Evolutionary conservation across 2,797 vertebrate genomes (phyloP).

Genomic region (Anguilla obscura): DNA sequence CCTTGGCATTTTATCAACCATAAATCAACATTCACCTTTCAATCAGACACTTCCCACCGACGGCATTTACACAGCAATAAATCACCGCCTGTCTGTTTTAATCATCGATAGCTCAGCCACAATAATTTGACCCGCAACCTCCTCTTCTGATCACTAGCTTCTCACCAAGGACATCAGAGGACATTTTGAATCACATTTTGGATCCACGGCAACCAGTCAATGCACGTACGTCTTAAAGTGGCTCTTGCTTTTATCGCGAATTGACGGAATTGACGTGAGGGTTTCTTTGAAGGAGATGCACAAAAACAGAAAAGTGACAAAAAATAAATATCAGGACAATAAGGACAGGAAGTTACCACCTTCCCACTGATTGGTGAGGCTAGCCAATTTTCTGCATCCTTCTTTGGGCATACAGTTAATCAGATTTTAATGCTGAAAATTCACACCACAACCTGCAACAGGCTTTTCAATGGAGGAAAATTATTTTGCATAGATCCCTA

Average conservation of each 20-base stretch:
- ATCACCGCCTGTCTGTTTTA: constrained; percentile 38
- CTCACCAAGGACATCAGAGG: constrained; percentile 45
- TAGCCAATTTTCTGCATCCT: background rate
- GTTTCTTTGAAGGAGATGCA: background rate
- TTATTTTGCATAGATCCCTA: constrained; percentile 57
- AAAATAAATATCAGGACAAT: background rate
- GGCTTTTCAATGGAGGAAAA: constrained; percentile 57
- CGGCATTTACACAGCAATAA: constrained; percentile 49
- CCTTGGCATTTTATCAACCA: constrained; percentile 27
- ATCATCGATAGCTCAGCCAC: constrained; percentile 11
- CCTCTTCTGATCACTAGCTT: constrained; percentile 44
- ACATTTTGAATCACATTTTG: constrained; percentile 41
- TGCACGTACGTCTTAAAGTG: constrained; percentile 43
- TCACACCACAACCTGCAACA: constrained; percentile 58
- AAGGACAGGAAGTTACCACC: background rate
- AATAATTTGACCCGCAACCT: constrained; percentile 4
- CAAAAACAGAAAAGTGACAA: background rate
- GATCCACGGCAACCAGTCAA: constrained; percentile 37
- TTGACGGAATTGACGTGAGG: background rate
- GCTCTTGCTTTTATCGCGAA: background rate
- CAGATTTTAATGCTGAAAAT: constrained; percentile 52
- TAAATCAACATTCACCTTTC: constrained; percentile 43
- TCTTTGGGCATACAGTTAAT: constrained; percentile 50
- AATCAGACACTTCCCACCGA: constrained; percentile 24
- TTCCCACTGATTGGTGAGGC: background rate